phyloP scores from a whole-genome alignment of 2,888 invertebrate genomes.

The Clepsis dumicolana region DNA sequence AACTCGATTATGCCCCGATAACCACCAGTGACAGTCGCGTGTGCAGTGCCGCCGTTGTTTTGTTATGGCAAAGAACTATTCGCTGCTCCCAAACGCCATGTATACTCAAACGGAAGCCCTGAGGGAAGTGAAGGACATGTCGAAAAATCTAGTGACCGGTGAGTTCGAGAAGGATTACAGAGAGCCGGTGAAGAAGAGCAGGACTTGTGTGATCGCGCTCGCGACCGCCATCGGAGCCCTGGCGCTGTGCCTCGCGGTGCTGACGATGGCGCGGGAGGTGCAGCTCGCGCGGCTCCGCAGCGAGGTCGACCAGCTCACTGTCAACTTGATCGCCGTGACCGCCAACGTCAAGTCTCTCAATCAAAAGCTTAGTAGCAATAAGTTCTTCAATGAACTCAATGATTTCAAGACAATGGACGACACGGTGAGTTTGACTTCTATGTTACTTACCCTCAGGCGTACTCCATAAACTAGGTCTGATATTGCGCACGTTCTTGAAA shows the following conservation, averaged over 20 bases:
- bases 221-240: slow-evolving; percentile 61
- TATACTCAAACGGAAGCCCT: slow-evolving; percentile 71
- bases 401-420: slow-evolving; percentile 74
- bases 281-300: slow-evolving; percentile 68
- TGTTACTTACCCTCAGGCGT: background rate
- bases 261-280: slow-evolving; percentile 72
- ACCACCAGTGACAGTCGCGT: slow-evolving; percentile 59
- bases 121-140: slow-evolving; percentile 74
- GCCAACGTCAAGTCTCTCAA: slow-evolving; percentile 71
- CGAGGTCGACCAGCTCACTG: slow-evolving; percentile 74
- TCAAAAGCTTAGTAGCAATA: slow-evolving; percentile 71
- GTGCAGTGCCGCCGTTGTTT: slow-evolving; percentile 62
- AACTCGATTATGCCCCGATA: slow-evolving; percentile 73
- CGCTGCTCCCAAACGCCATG: slow-evolving; percentile 73
- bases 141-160: slow-evolving; percentile 79
- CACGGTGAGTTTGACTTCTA: slow-evolving; percentile 68
- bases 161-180: slow-evolving; percentile 77
- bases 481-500: slow-evolving; percentile 25
- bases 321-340: slow-evolving; percentile 71
- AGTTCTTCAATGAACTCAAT: slow-evolving; percentile 71
- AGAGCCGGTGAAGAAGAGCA: slow-evolving; percentile 62
- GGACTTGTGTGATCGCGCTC: slow-evolving; percentile 57
- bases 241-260: slow-evolving; percentile 66
- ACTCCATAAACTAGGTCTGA: background rate
- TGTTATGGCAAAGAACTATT: slow-evolving; percentile 78